Evolutionary conservation across 2,113 vertebrate genomes (phyloP), one percentile per base, ranked within the genome.

Genomic region (Ariopsis seemanni): DNA sequence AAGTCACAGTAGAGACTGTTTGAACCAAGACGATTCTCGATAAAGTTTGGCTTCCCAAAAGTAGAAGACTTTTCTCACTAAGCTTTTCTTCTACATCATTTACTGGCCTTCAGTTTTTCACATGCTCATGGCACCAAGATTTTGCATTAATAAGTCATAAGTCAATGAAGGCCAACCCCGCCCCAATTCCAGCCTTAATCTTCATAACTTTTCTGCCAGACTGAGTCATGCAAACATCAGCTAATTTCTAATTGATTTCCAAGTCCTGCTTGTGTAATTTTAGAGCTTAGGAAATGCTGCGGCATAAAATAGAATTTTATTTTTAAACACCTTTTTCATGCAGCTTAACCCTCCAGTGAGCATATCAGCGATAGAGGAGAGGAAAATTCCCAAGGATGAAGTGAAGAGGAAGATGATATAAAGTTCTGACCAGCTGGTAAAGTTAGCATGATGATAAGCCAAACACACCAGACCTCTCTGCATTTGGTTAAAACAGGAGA

Each of bases 211-310:
- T 57, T 57, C 52, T 27, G 77, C n/a, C n/a, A 27, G 50, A 79
- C 52, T 79, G 53, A 57, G 14, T 81, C 4, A 60, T 22, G 79
- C 79, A 81, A 81, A 81, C 79, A 2, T 58, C 79, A 81, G 79
- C 79, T 81, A 4, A 34, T 81, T 60, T 81, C 42, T 81, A 60
- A 81, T 81, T 81, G 27, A 81, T 81, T 81, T 60, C n/a, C 48
- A 78, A 78, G 25, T 1, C 25, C 5, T 52, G 74, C 48, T 7
- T 27, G n/a, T 58, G 53, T 58, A 20, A 80, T 58, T 80, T 27
- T 22, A 42, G 34, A 81, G 57, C 57, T 60, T 81, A 22, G 22
- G 55, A 60, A 20, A 27, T 81, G 30, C 15, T 25, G 18, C 60
- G 17, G 55, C 30, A 60, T 81, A 42, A 81, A 60, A 81, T 34